Conservation (phyloP, 2,113 vertebrate species). For the Probosciger aterrimus region DNA sequence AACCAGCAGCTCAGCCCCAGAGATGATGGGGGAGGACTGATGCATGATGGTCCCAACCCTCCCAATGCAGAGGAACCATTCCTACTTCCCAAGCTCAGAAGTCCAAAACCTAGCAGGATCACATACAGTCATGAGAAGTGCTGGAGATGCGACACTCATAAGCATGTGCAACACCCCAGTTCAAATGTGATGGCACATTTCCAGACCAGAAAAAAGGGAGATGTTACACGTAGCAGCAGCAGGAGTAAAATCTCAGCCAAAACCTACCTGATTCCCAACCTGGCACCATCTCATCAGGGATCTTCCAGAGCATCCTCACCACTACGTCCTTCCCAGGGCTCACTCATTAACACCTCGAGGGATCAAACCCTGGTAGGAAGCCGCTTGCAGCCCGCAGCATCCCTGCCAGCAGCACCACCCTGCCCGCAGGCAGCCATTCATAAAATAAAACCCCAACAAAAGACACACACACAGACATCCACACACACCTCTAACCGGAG, state of each 20-base stretch:
- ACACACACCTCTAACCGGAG: slow-evolving; percentile 60
- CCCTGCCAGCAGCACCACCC: background rate
- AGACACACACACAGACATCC: background rate
- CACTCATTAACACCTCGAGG: background rate
- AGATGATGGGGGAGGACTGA: background rate
- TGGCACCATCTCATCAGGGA: fast-evolving
- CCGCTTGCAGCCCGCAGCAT: background rate
- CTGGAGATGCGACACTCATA: background rate
- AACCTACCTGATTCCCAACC: background rate
- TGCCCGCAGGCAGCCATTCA: background rate
- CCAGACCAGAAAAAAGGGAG: background rate
- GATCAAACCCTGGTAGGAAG: background rate
- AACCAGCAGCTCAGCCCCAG: background rate
- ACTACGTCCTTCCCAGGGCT: fast-evolving
- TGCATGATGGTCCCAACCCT: fast-evolving
- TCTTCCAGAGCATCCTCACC: background rate
- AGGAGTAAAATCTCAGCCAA: background rate
- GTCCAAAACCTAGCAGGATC: background rate
- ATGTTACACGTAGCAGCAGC: background rate
- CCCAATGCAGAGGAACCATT: background rate
- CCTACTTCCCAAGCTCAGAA: fast-evolving
- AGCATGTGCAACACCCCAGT: background rate
- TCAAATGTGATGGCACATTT: fast-evolving
- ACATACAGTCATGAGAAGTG: background rate
- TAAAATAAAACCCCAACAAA: slow-evolving; percentile 15